Conservation (phyloP, 2,888 invertebrate species). For the Pogonocherus hispidulus region DNA sequence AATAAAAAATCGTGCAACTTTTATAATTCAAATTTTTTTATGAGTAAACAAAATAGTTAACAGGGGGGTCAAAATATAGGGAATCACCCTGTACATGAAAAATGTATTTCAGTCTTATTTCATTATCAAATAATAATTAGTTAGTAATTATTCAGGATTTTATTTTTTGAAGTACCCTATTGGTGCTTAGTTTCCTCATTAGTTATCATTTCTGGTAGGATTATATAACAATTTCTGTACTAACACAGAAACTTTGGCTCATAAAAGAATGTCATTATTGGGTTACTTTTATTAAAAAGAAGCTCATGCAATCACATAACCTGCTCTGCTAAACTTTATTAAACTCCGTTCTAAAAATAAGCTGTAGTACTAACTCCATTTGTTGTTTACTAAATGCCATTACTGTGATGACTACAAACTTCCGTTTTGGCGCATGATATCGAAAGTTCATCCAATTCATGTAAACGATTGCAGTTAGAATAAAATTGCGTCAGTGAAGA, state of each 20-base stretch:
- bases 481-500: background rate
- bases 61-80: too few relatives aligned
- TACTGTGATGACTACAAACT: background rate
- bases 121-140: too few relatives aligned
- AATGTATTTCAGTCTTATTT: too few relatives aligned
- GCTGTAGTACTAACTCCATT: background rate
- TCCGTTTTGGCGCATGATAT: background rate
- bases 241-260: background rate
- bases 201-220: background rate
- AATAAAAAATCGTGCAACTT: too few relatives aligned
- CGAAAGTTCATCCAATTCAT: conserved; percentile 6
- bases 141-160: too few relatives aligned
- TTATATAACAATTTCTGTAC: background rate
- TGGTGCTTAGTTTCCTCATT: too few relatives aligned
- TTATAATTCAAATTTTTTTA: too few relatives aligned
- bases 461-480: conserved; percentile 7
- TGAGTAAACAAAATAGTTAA: too few relatives aligned
- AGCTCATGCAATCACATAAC: background rate
- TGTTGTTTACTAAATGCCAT: background rate
- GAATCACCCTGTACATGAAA: too few relatives aligned
- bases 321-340: background rate
- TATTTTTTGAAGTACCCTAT: too few relatives aligned
- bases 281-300: background rate
- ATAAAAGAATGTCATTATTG: background rate
- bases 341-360: background rate